phyloP scores from a whole-genome alignment of 2,888 invertebrate species.

The Pachymerium ferrugineum region DNA sequence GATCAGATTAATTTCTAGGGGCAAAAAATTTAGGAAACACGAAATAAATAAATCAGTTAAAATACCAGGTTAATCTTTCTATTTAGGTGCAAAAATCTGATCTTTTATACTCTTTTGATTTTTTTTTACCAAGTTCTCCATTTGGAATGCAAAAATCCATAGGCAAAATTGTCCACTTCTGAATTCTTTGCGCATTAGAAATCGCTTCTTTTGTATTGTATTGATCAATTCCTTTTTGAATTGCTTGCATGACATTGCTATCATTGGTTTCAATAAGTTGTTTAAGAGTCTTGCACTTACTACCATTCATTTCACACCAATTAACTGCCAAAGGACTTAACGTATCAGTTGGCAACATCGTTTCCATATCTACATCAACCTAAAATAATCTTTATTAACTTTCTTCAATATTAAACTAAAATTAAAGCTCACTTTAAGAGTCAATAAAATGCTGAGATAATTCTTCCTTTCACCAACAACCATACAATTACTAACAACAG shows the following conservation, averaged over 20 bases:
- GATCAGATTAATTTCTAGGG: too few species aligned
- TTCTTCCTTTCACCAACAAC: conserved; percentile 81
- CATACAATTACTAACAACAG: conserved; percentile 73
- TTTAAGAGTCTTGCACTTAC: conserved; percentile 58
- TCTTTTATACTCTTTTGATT: background rate
- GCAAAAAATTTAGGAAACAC: too few species aligned
- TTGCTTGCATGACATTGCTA: conserved; percentile 61
- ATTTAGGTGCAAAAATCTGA: too few species aligned
- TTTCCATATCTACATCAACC: background rate
- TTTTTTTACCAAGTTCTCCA: conserved; percentile 51
- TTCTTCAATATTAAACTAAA: background rate
- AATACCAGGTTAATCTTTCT: too few species aligned
- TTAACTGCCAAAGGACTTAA: background rate
- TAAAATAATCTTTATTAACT: background rate
- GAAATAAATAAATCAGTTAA: too few species aligned
- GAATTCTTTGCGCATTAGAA: conserved; percentile 81
- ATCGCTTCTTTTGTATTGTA: conserved; percentile 68
- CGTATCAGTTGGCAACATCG: background rate
- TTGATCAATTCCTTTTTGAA: conserved; percentile 69
- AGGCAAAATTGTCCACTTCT: conserved; percentile 78
- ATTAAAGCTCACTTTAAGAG: conserved; percentile 73
- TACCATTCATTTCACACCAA: background rate
- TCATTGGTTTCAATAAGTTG: conserved; percentile 58
- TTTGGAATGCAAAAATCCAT: conserved; percentile 77
- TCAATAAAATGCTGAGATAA: conserved; percentile 75